These are phyloP conservation scores for Ascidia mentula DNA, from an alignment of 23 tunicate species.

Conservation along the genomic window DNA sequence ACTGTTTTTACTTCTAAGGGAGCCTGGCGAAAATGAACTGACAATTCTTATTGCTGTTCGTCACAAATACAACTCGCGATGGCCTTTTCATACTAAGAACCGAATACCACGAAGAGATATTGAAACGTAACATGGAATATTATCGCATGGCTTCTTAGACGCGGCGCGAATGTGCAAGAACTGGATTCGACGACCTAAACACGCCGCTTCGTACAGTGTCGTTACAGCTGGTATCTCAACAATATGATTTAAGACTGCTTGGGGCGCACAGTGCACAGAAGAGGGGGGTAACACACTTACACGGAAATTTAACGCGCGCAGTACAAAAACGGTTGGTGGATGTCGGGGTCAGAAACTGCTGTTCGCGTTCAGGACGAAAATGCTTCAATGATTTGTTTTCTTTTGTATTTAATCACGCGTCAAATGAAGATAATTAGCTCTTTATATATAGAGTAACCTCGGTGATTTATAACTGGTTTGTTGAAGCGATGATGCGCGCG, in stretches of 20 bases:
- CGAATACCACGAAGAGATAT: background rate
- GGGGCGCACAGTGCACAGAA: conserved; percentile 11
- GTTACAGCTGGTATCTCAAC: conserved; percentile 11
- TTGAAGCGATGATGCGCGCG: too few species aligned
- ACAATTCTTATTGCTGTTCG: background rate
- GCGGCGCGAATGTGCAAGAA: background rate
- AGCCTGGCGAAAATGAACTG: conserved; percentile 1
- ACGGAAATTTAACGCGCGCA: background rate
- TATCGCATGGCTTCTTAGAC: background rate
- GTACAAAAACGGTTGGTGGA: background rate
- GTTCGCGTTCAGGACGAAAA: too few species aligned
- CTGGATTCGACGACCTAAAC: background rate
- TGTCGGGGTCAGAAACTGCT: background rate
- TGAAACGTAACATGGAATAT: background rate
- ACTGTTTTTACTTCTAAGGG: background rate
- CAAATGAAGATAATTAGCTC: background rate
- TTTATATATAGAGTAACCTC: too few species aligned
- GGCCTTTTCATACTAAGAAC: background rate
- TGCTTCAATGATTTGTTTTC: background rate
- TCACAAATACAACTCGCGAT: background rate
- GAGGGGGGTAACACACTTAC: background rate
- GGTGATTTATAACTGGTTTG: too few species aligned
- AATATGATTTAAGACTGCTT: background rate
- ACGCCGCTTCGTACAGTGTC: background rate
- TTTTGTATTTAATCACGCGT: background rate